Percentiles rank a stretch among this genome's conserved stretches.
These are phyloP conservation scores for Greenwoodochromis staneri DNA, from an alignment of 2,113 vertebrate genomes.

Conservation along the genomic window DNA sequence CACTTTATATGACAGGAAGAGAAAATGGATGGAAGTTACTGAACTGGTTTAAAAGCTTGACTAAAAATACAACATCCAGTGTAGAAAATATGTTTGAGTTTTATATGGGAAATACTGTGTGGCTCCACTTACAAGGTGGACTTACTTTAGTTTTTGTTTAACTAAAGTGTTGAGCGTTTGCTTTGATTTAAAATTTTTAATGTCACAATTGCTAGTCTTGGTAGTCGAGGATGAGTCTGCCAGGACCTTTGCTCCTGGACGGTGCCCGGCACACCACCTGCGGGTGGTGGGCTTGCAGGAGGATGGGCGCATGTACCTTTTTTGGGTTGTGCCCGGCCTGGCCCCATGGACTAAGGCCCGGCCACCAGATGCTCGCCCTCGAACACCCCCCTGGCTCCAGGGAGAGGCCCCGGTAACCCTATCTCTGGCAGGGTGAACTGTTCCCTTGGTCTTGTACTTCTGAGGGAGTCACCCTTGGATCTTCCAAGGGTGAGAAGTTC, in stretches of 20 bases:
- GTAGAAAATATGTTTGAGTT: not conserved
- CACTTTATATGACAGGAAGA: not conserved
- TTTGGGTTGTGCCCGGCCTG: fast-evolving
- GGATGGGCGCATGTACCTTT: not conserved
- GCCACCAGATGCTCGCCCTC: not conserved
- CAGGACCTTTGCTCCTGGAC: fast-evolving
- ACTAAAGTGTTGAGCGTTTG: not conserved
- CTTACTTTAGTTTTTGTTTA: not conserved
- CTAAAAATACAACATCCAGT: not conserved
- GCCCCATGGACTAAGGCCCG: fast-evolving
- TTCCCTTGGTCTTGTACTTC: not conserved
- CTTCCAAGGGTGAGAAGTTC: too few relatives aligned
- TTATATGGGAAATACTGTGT: not conserved
- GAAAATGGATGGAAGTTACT: fast-evolving
- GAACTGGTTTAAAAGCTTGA: not conserved
- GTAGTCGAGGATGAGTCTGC: fast-evolving
- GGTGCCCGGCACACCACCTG: fast-evolving
- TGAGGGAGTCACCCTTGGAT: too few relatives aligned
- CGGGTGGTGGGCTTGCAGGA: fast-evolving
- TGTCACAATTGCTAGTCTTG: not conserved
- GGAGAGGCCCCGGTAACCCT: not conserved
- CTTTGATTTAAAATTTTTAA: not conserved
- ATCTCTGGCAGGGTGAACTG: not conserved
- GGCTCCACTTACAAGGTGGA: not conserved
- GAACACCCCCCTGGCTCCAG: fast-evolving